Conservation (phyloP, 2,888 invertebrate genomes). For the Balanococcus diminutus region DNA sequence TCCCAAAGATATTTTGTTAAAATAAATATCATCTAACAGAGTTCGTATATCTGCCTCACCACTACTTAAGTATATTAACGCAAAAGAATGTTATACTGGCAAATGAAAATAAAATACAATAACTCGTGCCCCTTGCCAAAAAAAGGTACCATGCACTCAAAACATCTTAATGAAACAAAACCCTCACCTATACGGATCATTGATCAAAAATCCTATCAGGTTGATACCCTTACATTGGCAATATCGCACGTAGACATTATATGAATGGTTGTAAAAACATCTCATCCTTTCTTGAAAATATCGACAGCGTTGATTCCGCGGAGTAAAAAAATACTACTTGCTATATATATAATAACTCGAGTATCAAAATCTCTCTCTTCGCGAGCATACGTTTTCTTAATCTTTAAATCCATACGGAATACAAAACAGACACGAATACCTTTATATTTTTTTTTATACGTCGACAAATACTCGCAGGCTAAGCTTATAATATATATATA, state of each 20-base stretch:
- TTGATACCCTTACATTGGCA: background rate
- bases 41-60: too few species aligned
- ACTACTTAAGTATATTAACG: background rate
- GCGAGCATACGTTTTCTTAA: background rate
- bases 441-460: slow-evolving; percentile 12
- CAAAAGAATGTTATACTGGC: background rate
- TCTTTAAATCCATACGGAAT: slow-evolving; percentile 38
- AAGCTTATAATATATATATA: slow-evolving; percentile 33
- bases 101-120: background rate
- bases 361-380: background rate
- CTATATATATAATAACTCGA: background rate
- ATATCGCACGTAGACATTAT: background rate
- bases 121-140: background rate
- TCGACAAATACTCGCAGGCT: slow-evolving; percentile 9
- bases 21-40: too few species aligned
- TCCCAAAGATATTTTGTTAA: too few species aligned
- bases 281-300: background rate
- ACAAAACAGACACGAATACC: slow-evolving; percentile 38
- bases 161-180: background rate
- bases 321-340: background rate
- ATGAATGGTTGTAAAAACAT: background rate
- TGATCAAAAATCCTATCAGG: background rate
- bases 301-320: background rate
- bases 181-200: background rate
- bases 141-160: background rate